Evolutionary conservation across 2,113 vertebrate genomes (phyloP).

Genomic region (Notiomystis cincta): DNA sequence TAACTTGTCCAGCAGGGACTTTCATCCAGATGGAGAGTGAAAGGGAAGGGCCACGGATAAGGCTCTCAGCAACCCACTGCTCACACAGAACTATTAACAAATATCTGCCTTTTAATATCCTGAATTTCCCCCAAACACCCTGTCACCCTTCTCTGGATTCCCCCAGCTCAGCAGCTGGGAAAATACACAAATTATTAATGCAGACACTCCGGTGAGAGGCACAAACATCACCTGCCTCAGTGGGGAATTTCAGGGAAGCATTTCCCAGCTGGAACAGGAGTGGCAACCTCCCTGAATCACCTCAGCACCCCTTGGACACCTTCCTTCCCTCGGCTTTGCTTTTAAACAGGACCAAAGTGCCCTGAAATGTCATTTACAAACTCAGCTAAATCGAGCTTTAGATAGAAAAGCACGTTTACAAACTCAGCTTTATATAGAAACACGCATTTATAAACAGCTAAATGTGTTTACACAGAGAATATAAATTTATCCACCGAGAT

Average conservation of each 20-base stretch:
- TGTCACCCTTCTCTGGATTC: neutral
- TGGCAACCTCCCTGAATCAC: neutral
- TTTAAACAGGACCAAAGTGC: neutral
- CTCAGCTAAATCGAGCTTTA: neutral
- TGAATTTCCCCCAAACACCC: neutral
- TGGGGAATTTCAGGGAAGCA: neutral
- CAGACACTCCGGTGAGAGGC: neutral
- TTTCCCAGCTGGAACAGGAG: neutral
- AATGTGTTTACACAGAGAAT: neutral
- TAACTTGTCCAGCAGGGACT: neutral
- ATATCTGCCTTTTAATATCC: rapidly evolving
- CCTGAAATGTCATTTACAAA: neutral
- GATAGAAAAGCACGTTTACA: neutral
- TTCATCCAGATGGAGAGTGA: conserved; percentile 27
- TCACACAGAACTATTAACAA: neutral
- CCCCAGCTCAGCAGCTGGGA: neutral
- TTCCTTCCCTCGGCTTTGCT: neutral
- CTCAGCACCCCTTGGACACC: neutral
- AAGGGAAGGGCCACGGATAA: neutral
- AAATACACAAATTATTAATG: neutral
- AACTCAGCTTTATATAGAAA: neutral
- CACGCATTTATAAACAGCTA: neutral
- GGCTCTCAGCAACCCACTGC: neutral
- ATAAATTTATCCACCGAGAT: neutral
- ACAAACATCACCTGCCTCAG: neutral